Evolutionary conservation across 1,140 invertebrate genomes (phyloP), one percentile per base, ranked within the genome.

Genomic region (Hestina assimilis): DNA sequence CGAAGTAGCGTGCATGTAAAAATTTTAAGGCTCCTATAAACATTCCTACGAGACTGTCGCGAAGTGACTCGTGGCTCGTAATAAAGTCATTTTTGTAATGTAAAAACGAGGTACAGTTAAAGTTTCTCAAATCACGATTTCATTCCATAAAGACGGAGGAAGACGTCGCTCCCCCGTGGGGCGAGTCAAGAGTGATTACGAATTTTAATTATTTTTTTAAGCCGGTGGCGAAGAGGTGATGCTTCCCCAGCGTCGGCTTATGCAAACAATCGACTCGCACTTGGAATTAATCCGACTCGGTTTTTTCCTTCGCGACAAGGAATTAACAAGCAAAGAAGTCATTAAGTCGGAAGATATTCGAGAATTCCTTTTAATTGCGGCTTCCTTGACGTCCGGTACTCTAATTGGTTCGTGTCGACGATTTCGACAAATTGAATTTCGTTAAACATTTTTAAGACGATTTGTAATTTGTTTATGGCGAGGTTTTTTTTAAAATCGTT

Each of bases 191-290:
- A 86, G 83, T 88, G 82, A 88, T 88, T 88, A 88, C 83, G 80
- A 86, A 88, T 88, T 88, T 88, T 88, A 88, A 88, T 88, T 88
- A 88, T 88, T 88, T 88, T 88, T 88, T 85, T 88, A 88, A 88
- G 85, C 81, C 85, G 74, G 80, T 83, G 77, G 82, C 80, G 70
- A 69, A 69, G 82, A 88, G 85, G 85, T 88, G 85, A 86, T 84
- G 84, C 78, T 86, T 82, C 83, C 84, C 79, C 76, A 71, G 64
- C 68, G 65, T 69, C 69, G 75, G 79, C 85, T 86, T 86, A 86
- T 86, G 83, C 85, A 88, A 88, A 88, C 85, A 88, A 88, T 88
- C 82, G 82, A 78, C 71, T 84, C 73, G 77, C 85, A 88, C 83
- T 88, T 83, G 83, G 82, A 86, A 88, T 88, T 88, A 88, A 86